Base-by-base conservation (phyloP, 2,113 vertebrate genomes). In the Passer domesticus region DNA sequence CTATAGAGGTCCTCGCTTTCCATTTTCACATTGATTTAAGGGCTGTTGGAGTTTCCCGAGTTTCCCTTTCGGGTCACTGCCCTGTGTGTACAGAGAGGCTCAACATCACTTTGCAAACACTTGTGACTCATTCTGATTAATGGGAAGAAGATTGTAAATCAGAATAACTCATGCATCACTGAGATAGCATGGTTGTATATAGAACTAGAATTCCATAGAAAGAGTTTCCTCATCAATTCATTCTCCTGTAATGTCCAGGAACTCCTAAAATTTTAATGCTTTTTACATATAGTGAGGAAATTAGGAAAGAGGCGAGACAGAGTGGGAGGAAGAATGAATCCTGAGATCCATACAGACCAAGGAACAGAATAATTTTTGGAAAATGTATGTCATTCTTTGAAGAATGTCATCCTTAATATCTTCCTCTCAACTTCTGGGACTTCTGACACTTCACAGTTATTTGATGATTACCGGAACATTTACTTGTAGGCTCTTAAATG, bases 251-350 rank as follows among this genome's bases (percentile, higher is more conserved):
- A 83, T 85, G 41, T 85, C 69, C 67, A 74, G 81, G 75, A 92
- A 90, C 94, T 94, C 47, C 23, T 43, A 73, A 33, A 2, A 46
- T 89, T 81, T 89, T 60, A 53, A 90, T 77, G 23, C 11, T 60
- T 95, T 92, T 93, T 63, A 43, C 88, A 80, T 86, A 49, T 15
- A 68, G 30, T 72, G 39, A 41, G 67, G 30, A 88, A 90, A 87
- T n/a, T 35, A 52, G 83, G 46, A 76, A 72, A 76, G 30, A 70
- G 10, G 11, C 0, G 0, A 83, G 46, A 78, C 1, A 1, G 28
- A 87, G 47, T 60, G 30, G 53, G 53, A 94, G 56, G 39, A 81
- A 47, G 5, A 19, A 58, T 55, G 17, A 14, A 23, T 75, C 25
- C 12, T 5, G 8, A 56, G 4, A 10, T 74, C n/a, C 15, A 35